Conservation (phyloP, 2,797 vertebrate species). For the Sebastes steindachneri region DNA sequence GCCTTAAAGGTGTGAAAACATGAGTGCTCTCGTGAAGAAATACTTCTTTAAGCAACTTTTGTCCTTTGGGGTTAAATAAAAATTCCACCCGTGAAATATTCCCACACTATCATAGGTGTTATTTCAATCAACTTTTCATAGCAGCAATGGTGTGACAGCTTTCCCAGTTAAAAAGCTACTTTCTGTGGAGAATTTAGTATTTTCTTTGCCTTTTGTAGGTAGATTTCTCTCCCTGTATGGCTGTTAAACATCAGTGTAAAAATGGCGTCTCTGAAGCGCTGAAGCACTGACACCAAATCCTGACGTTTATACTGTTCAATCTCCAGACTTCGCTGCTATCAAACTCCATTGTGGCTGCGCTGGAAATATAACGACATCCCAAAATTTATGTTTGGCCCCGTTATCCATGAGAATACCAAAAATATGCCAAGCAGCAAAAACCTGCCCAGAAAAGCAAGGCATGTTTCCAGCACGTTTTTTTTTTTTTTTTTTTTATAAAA, state of each 20-base stretch:
- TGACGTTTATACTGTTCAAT: conserved; percentile 28
- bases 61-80: not conserved
- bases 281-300: conserved; percentile 15
- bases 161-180: not conserved
- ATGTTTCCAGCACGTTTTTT: conserved; percentile 33
- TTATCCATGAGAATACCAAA: conserved; percentile 57
- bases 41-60: not conserved
- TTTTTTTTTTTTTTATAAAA: conserved; percentile 24
- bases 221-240: not conserved
- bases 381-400: conserved; percentile 49
- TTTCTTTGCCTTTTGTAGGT: not conserved
- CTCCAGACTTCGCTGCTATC: conserved; percentile 34
- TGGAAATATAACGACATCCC: conserved; percentile 38
- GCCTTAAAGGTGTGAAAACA: conserved; percentile 16
- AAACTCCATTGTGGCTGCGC: conserved; percentile 26
- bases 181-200: not conserved
- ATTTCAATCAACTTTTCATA: not conserved
- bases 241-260: conserved; percentile 22
- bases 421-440: conserved; percentile 56
- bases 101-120: not conserved
- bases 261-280: conserved; percentile 5
- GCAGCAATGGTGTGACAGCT: not conserved
- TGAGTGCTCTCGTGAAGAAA: not conserved
- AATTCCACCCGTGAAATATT: not conserved
- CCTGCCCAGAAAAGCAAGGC: conserved; percentile 59